Percentiles rank a stretch among this genome's conserved stretches.
Evolutionary conservation across 2,113 vertebrate species (phyloP).

Genomic region (Elgaria multicarinata): DNA sequence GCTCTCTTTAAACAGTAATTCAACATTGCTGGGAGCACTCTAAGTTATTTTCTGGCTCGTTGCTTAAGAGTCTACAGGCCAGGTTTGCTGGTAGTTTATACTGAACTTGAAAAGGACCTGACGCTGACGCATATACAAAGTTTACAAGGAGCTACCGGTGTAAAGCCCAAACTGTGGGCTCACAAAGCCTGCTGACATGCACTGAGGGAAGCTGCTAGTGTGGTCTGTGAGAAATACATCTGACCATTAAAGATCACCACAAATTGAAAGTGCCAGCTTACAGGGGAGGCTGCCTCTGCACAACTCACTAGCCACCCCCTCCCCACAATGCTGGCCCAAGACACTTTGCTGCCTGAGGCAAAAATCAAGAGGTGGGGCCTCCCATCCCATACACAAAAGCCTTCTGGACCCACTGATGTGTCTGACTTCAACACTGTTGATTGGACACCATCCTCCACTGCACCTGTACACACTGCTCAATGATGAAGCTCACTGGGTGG

Average conservation of each 20-base stretch:
- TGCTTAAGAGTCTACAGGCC: constrained; percentile 46
- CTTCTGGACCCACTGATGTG: too few species aligned
- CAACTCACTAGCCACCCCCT: too few species aligned
- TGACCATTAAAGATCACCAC: background rate
- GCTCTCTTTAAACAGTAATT: constrained; percentile 51
- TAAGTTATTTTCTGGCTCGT: constrained; percentile 54
- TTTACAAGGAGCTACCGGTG: constrained; percentile 20
- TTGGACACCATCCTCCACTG: too few species aligned
- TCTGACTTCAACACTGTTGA: too few species aligned
- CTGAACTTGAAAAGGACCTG: constrained; percentile 27
- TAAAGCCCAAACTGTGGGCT: background rate
- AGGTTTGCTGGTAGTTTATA: constrained; percentile 44
- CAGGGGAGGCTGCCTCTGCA: background rate
- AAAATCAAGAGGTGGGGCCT: too few species aligned
- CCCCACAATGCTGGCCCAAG: too few species aligned
- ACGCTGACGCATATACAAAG: constrained; percentile 16
- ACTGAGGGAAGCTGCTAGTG: background rate
- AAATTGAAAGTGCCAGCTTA: background rate
- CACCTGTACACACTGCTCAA: too few species aligned
- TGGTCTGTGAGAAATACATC: background rate
- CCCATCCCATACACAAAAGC: too few species aligned
- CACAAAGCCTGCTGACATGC: background rate
- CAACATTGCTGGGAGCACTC: constrained; percentile 40
- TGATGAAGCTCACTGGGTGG: too few species aligned
- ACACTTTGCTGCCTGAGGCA: too few species aligned